Evolutionary conservation across 1,140 invertebrate species (phyloP), one percentile per base, ranked within the genome.

Genomic region (Drosophila tani): DNA sequence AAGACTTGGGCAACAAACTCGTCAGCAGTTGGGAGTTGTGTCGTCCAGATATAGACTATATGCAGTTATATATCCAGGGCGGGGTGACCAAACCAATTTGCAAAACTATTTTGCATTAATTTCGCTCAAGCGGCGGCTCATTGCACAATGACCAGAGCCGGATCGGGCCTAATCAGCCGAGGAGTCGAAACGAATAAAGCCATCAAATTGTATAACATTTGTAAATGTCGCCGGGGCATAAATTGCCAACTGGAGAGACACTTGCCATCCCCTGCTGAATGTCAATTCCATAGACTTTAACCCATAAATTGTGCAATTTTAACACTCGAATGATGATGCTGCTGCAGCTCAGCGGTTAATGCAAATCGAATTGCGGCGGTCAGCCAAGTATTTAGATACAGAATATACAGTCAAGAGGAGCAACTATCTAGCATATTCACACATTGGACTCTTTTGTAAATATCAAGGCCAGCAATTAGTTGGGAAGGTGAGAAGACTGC

Each of bases 401-500:
- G 75, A 77, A 70, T 66, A 73, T 67, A 29, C 38, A 40, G 17
- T 32, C 62, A 57, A 70, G 38, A 75, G 40, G 73, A 65, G 51
- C 75, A 64, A 64, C 75, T 55, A 47, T 53, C 38, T 24, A 40
- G 38, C 11, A 59, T 57, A 41, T 6, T 17, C 45, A 69, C 11
- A 56, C 70, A 41, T 43, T 68, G 78, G 65, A 67, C 81, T 74
- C 71, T 69, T 56, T 69, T 84, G 82, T 85, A 85, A 84, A 84
- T 84, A 84, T 84, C 82, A 84, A 84, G 82, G 82, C 82, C 68
- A 19, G 64, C 82, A 84, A 84, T 85, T 84, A 85, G 82, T 74
- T 85, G 78, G 73, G 74, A 74, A 84, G 82, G 82, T 69, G 82
- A 84, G 69, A 73, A 67, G 55, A 38, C 55, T 38, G 41, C 15